Evolutionary conservation across 2,113 vertebrate genomes (phyloP), one percentile per base, ranked within the genome.

Genomic region (Istiophorus platypterus): DNA sequence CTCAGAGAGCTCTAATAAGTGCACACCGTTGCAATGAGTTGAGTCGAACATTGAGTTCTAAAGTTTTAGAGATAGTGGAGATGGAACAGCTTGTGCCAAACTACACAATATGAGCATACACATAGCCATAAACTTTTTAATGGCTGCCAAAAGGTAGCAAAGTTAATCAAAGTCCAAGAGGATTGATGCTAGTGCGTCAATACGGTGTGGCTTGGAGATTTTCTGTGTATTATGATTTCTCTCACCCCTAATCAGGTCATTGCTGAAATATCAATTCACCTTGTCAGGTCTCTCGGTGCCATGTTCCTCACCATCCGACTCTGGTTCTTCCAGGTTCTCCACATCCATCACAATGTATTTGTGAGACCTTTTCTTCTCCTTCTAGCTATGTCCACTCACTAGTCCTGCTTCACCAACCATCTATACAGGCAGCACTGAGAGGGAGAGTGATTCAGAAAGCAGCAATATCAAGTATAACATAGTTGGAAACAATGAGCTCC

Each of bases 301-400:
- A 76, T 86, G 87, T 81, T 95, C 96, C 76, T 96, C 91, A 62
- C 92, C 90, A 81, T 96, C 92, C 1, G 93, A 93, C 73, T 96
- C 94, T 84, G 59, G 14, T 61, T 96, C 91, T 64, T 95, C 91
- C 69, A 94, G 90, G 72, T 96, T 90, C 4, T 97, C 95, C 76
- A 96, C 94, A 82, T 96, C 95, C 84, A 95, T 93, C 84, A 96
- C 85, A 13, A 96, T 89, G 76, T 95, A 95, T 89, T 94, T 95
- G 88, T 96, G 95, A 3, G 94, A 95, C 64, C 93, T 91, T 75
- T 95, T 96, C 85, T 95, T 96, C 86, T 97, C 95, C 84, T 95
- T 91, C 75, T 96, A 95, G 91, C 94, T 95, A 89, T 93, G 90
- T 86, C 94, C 93, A 57, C 95, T 91, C 72, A 94, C 91, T 78